phyloP scores from a whole-genome alignment of 2,113 vertebrate species.

The Pterocles gutturalis region DNA sequence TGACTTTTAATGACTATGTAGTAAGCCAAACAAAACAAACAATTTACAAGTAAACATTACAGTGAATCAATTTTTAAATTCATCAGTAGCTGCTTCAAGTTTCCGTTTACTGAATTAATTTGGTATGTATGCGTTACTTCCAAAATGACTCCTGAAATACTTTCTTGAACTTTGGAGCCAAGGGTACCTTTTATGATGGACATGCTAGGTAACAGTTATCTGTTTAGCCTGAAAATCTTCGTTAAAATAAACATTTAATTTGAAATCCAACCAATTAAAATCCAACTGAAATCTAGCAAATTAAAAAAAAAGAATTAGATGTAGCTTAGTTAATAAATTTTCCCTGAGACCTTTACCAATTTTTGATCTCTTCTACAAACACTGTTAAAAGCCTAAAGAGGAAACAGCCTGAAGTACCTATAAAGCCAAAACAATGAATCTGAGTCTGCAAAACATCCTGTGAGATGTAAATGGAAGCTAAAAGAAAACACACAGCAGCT shows the following conservation, averaged over 20 bases:
- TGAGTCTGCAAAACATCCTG: slow-evolving; percentile 20
- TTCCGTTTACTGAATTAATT: not conserved
- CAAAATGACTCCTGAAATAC: not conserved
- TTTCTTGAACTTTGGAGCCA: not conserved
- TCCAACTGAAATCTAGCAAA: too few relatives aligned
- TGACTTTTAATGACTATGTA: not conserved
- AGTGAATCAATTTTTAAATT: not conserved
- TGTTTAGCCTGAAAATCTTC: not conserved
- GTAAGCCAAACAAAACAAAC: not conserved
- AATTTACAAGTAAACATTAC: not conserved
- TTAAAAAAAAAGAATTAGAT: not conserved
- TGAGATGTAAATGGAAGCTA: not conserved
- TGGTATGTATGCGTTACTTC: not conserved
- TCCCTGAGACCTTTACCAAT: not conserved
- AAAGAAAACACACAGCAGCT: not conserved
- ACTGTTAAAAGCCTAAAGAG: not conserved
- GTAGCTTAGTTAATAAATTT: not conserved
- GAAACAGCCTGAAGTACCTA: not conserved
- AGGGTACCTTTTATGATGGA: not conserved
- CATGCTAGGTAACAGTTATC: not conserved
- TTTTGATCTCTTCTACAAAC: not conserved
- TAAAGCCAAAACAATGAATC: not conserved
- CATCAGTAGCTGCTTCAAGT: not conserved
- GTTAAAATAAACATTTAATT: not conserved
- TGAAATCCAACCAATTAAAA: not conserved